Evolutionary conservation across 2,888 invertebrate species (phyloP).

Genomic region (Aplocera efformata): DNA sequence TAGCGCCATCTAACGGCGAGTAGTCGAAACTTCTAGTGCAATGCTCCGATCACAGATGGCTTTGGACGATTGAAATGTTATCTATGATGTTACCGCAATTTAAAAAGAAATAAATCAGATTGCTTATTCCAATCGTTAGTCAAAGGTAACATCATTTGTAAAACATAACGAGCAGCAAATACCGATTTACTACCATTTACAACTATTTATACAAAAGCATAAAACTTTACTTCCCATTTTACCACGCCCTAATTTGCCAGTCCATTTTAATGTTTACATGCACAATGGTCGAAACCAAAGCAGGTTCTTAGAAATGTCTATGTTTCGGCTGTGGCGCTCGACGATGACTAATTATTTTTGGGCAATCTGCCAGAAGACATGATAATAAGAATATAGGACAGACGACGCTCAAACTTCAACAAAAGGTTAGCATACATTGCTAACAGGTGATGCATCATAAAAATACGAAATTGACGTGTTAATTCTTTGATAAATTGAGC

Average conservation of each 20-base stretch:
- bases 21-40: conserved; percentile 44
- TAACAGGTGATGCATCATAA: conserved; percentile 32
- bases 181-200: too few relatives aligned
- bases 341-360: conserved; percentile 73
- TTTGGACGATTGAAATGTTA: conserved; percentile 2
- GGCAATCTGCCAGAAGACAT: conserved; percentile 63
- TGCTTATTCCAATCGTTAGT: too few relatives aligned
- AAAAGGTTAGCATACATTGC: conserved; percentile 47
- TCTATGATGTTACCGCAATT: too few relatives aligned
- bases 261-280: conserved; percentile 11
- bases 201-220: conserved; percentile 1
- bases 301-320: conserved; percentile 49
- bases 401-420: conserved; percentile 31
- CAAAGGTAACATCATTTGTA: too few relatives aligned
- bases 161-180: too few relatives aligned
- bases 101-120: too few relatives aligned
- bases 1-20: conserved; percentile 60
- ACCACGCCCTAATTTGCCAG: conserved; percentile 11
- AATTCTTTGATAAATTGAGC: not conserved
- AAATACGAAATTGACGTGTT: conserved; percentile 27
- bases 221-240: conserved; percentile 1
- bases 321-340: conserved; percentile 49
- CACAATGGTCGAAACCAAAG: conserved; percentile 31
- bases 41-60: conserved; percentile 49
- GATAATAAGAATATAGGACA: conserved; percentile 25